Base-by-base conservation (phyloP, 2,797 vertebrate species). In the Alcedo quadribrachys region DNA sequence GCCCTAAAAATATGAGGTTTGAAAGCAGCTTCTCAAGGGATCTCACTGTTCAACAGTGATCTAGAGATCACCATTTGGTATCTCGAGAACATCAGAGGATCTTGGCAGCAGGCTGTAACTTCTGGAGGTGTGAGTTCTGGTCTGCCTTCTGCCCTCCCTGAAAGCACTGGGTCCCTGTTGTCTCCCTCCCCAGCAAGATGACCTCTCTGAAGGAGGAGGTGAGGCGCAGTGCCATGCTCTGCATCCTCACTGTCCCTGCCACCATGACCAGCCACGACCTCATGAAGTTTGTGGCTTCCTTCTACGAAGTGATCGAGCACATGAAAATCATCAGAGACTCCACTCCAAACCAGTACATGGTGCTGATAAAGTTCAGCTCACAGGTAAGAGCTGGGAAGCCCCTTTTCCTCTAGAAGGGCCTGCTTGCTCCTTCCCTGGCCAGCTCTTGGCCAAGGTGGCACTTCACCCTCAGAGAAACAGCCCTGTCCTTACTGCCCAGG, bases 291-390 rank as follows among this genome's bases (percentile, higher is more conserved):
- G 97, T 99, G 96, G 99, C 99, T 13, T 98, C 99, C 3, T 99
- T 98, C 95, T 99, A 99, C 13, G 99, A 99, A 2, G 99, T 99
- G 45, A 99, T 99, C 33, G 99, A 99, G 96, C 99, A 99, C 95
- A 99, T 99, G 99, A 99, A 99, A 97, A 99, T 99, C 97, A 99
- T 99, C 93, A 97, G 99, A 30, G 99, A 99, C 97, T 99, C 99
- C 51, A 99, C 98, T 35, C 99, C 99, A 2, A 99, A 99, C 97
- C 99, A 99, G 92, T 99, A 99, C 96, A 99, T 99, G 99, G 99
- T 99, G 88, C 98, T 99, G 88, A 98, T 99, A 86, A 99, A 99
- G 96, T 99, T 99, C 83, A 98, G 98, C 75, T 95, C 97, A 1
- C 99, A 99, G 99, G 99, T 99, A 82, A 97, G 97, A 66, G 58